Evolutionary conservation across 1,140 invertebrate species (phyloP), one percentile per base, ranked within the genome.

Genomic region (Atopsyche davidsoni): DNA sequence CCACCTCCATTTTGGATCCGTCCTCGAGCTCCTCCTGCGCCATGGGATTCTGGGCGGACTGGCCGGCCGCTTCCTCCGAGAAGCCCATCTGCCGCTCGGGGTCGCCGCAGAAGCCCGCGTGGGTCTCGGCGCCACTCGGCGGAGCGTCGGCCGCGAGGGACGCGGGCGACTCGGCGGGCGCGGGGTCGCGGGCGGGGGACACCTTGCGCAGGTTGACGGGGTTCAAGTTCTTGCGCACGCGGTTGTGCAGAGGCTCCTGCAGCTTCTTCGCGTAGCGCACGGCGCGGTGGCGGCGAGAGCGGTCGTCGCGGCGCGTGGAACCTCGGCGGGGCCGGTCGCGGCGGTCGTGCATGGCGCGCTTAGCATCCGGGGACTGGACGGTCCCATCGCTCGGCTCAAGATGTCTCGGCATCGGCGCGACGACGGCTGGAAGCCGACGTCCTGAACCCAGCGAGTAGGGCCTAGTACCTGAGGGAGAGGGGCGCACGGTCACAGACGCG

Each of bases 381-480:
- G 22, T 51, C 55, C 51, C 44, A 42, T 47, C 51, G 47, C 47
- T 46, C 32, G 51, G 42, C 25, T 51, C 47, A 46, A 51, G 55
- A 36, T 51, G 55, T 42, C 50, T 52, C 40, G 49, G 40, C 55
- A 58, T 58, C 28, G n/a, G 35, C 18, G 49, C 31, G 39, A 24
- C 31, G 41, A 39, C 24, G 19, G 41, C 14, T 25, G 44, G 25
- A 31, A 10, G 17, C 18, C 23, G 31, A 43, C 48, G 19, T 40
- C 48, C 54, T 45, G 49, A 52, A 48, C 31, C 46, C 32, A 46
- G 49, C 49, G 48, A 34, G 34, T 28, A 51, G 55, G 55, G 55
- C 51, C 55, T 48, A 39, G 51, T 58, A 58, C 55, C 55, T 58
- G 55, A 43, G 25, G 32, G 13, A 34, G 35, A 42, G 45, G 51